Evolutionary conservation across 1,140 invertebrate genomes (phyloP).

Genomic region (Platyscapa corneri): DNA sequence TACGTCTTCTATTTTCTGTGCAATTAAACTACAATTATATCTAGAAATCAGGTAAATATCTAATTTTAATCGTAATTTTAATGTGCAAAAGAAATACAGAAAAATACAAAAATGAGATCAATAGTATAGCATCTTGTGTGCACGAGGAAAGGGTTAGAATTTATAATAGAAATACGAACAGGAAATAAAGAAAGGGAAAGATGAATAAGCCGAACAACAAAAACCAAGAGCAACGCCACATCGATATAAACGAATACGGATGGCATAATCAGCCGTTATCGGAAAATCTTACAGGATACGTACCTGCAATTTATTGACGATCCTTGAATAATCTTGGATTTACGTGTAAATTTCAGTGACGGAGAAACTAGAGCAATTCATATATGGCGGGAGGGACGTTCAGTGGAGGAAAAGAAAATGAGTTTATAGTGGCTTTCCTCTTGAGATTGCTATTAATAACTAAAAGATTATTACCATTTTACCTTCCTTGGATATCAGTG

Average conservation of each 20-base stretch:
- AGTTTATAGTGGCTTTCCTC: background rate
- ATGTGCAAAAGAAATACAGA: background rate
- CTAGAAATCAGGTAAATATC: background rate
- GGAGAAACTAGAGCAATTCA: no score
- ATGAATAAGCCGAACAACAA: no score
- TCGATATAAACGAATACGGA: background rate
- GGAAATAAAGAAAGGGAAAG: background rate
- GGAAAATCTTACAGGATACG: background rate
- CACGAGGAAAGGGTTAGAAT: no score
- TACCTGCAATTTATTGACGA: background rate
- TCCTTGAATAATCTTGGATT: no score
- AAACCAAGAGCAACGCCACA: background rate
- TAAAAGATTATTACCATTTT: background rate
- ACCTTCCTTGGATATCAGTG: background rate
- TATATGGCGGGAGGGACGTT: background rate
- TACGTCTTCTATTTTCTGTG: no score
- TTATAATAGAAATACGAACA: no score
- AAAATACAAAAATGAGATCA: background rate
- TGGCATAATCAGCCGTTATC: constrained; percentile 18
- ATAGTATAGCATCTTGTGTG: background rate
- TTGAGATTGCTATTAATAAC: no score
- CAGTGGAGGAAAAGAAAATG: background rate
- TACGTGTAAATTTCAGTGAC: no score
- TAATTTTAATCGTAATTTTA: background rate
- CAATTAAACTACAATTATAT: no score